Base-by-base conservation (phyloP, 1,140 invertebrate species). In the Drosophila parvula region DNA sequence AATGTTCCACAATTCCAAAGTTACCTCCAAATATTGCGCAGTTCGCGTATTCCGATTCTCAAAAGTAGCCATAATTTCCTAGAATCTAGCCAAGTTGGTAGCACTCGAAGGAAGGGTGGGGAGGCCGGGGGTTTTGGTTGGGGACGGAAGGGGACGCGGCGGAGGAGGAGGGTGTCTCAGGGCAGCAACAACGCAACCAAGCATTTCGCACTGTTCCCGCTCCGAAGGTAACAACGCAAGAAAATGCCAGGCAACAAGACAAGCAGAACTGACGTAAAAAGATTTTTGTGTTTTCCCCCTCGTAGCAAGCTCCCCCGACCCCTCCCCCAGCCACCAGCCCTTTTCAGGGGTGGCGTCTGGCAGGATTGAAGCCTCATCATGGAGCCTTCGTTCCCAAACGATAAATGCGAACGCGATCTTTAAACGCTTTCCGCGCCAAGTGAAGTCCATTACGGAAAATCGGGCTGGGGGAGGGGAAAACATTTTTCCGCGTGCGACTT, bases 191-290 rank as follows among this genome's bases (percentile, higher is more conserved):
- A 57, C 61, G 62, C 78, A 79, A 47, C 85, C 81, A 90, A 89
- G 80, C 84, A 84, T 89, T 89, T 76, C 80, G 75, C 59, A 67
- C 69, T 62, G 71, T 65, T 76, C 64, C 44, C 64, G 43, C 67
- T 68, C 61, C 58, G 85, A 89, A 89, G 84, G 84, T 89, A 89
- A 89, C 84, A 89, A 90, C 85, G 84, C 84, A 90, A 90, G 85
- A 90, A 90, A 90, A 90, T 90, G 86, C 86, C 86, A 89, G 71
- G 74, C 89, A 89, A 71, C 84, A 91, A 90, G 88, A 90, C 88
- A 90, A 83, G 83, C 89, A 90, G 88, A 90, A 90, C 88, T 88
- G 89, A 90, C 84, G 79, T 85, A 84, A 90, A 90, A 90, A 90
- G 86, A 90, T 90, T 90, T 90, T 75, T 89, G 74, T 69, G 60